Evolutionary conservation across 2,113 vertebrate genomes (phyloP), one percentile per base, ranked within the genome.

Genomic region (Vulpes ferrilata): DNA sequence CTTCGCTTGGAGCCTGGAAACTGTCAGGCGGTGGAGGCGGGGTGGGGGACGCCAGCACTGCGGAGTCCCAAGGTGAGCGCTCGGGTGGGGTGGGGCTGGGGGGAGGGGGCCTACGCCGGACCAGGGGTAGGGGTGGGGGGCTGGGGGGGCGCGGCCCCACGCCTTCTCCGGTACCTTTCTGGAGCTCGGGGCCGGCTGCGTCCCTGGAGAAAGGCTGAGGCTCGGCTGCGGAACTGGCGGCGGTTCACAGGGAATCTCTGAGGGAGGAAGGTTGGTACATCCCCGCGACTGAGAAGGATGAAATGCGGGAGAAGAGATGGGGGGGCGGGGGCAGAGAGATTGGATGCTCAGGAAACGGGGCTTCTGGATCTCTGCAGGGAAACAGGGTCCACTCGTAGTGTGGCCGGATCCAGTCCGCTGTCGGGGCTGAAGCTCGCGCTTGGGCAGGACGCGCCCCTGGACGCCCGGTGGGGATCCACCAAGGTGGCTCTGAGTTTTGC

Each of bases 341-440:
- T 62, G 13, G 1, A 1, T 22, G 19, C 53, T 80, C 59, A 16
- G 0, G 0, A 30, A 67, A 15, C 0, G 5, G 10, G 3, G 23
- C 16, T 76, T 82, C 53, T 43, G 82, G 22, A 20, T 78, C 13
- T 67, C 57, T 19, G 0, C 0, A 8, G 25, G 53, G 6, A 17
- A 35, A 38, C n/a, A 3, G 0, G 35, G 73, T 51, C 32, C 35
- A 7, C 48, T 12, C 1, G 13, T 53, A n/a, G 20, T 11, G 35
- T 22, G 10, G 19, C 43, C 35, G 15, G 57, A 43, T 57, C 32
- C 0, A 0, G 4, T 11, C 62, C 1, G 20, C 43, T 48, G 16
- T 53, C 10, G 0, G 23, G 86, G 32, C 67, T 43, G 27, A 74
- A 90, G 30, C n/a, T 30, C 17, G 22, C 7, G 3, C 17, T 23